Evolutionary conservation across 2,797 vertebrate genomes (phyloP), one percentile per base, ranked within the genome.

Genomic region (Catamblyrhynchus diadema): DNA sequence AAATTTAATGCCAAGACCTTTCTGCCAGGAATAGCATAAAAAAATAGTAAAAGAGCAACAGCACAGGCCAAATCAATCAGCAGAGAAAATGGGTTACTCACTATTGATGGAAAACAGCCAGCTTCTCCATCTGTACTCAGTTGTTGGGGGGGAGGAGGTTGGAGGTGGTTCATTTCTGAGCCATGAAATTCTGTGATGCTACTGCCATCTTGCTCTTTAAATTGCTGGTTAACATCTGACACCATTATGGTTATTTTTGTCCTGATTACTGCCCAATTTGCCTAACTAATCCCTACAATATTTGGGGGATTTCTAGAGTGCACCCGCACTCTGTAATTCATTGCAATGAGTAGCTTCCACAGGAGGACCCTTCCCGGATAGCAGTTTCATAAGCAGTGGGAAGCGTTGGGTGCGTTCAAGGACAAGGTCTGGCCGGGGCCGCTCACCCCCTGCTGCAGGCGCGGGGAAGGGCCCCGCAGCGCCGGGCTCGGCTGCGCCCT

Each of bases 41-140:
- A 77, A 86, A 73, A 64, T 37, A 72, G 37, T 60, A 84, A 88
- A 70, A 87, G 42, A 65, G 56, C 45, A 94, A 86, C 30, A 66
- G 51, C 45, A n/a, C 21, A 83, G 88, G 78, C 81, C 84, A 94
- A 78, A 90, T 94, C 92, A 94, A 83, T 89, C 96, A 90, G 65
- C 72, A 83, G 27, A 60, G 90, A 92, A 92, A 91, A 96, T 78
- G 41, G 65, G 89, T 93, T 96, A 72, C 57, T 96, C 81, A 51
- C 79, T 85, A 60, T 30, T 81, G 73, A 41, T 95, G 91, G 92
- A 89, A 87, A 91, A n/a, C 12, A 53, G 92, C 91, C 94, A 96
- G 2, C 22, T 93, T 69, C 59, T 93, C 84, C 89, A 88, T 93
- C 79, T 92, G 61, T 62, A 62, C 69, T 83, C 42, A 11, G 61